These are phyloP conservation scores for Cyanoramphus novaezelandiae DNA, from an alignment of 2,113 vertebrate species.

Conservation along the genomic window DNA sequence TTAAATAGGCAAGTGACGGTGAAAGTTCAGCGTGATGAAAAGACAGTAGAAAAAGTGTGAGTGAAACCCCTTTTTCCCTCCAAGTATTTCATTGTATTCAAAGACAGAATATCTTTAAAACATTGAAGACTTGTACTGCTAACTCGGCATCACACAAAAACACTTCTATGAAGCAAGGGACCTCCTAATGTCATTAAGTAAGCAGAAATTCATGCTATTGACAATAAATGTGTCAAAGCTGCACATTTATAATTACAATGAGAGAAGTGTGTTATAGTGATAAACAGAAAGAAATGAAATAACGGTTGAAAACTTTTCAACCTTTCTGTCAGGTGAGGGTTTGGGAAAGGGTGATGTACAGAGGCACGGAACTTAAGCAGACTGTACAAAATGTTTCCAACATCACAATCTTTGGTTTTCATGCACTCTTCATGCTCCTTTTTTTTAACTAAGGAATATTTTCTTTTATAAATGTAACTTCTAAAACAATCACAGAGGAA, in stretches of 20 bases:
- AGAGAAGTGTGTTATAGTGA: neutral
- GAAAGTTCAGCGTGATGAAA: neutral
- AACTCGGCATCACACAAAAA: neutral
- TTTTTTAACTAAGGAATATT: neutral
- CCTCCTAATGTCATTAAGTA: neutral
- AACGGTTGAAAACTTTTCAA: constrained; percentile 45
- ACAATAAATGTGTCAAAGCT: neutral
- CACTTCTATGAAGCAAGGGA: neutral
- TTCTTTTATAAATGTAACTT: neutral
- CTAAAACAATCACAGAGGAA: neutral
- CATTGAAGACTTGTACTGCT: neutral
- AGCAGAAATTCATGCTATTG: neutral
- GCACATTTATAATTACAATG: neutral
- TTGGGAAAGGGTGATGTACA: neutral
- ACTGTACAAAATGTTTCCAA: neutral
- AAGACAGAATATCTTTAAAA: neutral
- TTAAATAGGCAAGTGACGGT: neutral
- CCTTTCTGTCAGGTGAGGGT: neutral
- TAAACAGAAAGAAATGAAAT: neutral
- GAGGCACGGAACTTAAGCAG: neutral
- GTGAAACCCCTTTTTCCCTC: neutral
- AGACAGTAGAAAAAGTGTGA: neutral
- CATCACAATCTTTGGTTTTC: neutral
- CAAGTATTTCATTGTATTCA: neutral
- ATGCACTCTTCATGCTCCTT: neutral